Conservation (phyloP, 1,140 invertebrate species). For the Sycophaga agraensis region DNA sequence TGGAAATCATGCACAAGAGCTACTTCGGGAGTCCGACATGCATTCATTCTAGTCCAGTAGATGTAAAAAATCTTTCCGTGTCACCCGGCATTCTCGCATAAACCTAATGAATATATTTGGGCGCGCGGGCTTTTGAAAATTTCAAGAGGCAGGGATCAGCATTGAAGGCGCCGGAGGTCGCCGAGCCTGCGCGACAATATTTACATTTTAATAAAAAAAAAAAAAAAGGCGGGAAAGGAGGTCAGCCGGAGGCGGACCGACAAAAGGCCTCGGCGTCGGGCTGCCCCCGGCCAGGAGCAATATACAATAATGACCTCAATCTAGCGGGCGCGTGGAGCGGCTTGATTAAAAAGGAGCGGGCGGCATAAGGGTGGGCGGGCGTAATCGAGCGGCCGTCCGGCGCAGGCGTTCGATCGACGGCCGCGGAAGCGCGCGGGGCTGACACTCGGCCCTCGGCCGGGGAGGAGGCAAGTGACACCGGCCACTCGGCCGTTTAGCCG, state of each 20-base stretch:
- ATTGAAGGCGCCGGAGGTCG: no score
- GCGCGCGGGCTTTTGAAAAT: no score
- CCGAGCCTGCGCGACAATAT: no score
- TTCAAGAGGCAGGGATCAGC: no score
- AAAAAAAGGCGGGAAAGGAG: not conserved
- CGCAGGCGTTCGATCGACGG: not conserved
- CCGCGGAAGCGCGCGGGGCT: not conserved
- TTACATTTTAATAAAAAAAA: no score
- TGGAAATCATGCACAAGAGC: no score
- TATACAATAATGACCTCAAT: slow-evolving; percentile 14
- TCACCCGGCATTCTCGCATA: no score
- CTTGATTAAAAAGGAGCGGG: slow-evolving; percentile 22
- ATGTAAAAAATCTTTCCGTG: no score
- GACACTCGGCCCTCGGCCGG: not conserved
- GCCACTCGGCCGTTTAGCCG: not conserved
- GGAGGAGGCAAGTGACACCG: not conserved
- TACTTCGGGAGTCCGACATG: no score
- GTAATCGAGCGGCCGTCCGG: not conserved
- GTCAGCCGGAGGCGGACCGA: not conserved
- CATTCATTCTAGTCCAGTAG: no score
- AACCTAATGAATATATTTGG: no score
- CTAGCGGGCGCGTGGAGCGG: not conserved
- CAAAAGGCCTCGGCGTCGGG: not conserved
- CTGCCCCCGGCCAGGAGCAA: not conserved
- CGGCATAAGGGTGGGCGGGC: no score